phyloP scores from a whole-genome alignment of 2,797 vertebrate genomes.

The Dermochelys coriacea region DNA sequence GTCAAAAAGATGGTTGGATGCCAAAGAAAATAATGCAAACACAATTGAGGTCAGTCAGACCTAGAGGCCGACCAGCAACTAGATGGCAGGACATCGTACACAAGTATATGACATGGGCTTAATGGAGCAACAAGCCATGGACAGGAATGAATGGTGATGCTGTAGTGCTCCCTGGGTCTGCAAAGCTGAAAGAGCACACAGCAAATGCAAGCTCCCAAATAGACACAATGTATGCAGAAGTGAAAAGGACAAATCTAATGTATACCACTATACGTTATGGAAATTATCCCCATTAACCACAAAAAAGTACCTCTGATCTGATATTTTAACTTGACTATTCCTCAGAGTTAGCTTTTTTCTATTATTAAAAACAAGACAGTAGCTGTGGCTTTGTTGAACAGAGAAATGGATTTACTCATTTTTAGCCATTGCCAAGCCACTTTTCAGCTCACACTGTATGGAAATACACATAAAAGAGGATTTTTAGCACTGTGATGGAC shows the following conservation, averaged over 20 bases:
- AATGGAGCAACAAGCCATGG: neutral
- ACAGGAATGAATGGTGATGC: neutral
- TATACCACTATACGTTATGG: neutral
- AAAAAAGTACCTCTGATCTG: neutral
- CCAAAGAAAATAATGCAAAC: neutral
- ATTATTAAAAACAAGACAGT: neutral
- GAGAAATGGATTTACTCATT: neutral
- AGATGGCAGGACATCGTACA: neutral
- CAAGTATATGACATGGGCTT: neutral
- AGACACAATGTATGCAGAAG: neutral
- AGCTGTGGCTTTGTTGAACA: neutral
- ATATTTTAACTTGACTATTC: neutral
- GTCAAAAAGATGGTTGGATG: neutral
- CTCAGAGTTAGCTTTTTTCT: neutral
- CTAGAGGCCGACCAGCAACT: neutral
- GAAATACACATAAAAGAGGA: neutral
- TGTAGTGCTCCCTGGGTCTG: neutral
- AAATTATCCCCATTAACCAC: neutral
- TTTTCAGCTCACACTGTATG: fast-evolving
- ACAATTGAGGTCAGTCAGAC: neutral
- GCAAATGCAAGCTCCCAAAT: neutral
- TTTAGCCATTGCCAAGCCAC: neutral
- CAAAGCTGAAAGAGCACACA: neutral
- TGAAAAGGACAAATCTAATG: neutral
- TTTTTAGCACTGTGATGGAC: neutral